phyloP scores from a whole-genome alignment of 2,113 vertebrate species.

The Grammatotria lemairii region DNA sequence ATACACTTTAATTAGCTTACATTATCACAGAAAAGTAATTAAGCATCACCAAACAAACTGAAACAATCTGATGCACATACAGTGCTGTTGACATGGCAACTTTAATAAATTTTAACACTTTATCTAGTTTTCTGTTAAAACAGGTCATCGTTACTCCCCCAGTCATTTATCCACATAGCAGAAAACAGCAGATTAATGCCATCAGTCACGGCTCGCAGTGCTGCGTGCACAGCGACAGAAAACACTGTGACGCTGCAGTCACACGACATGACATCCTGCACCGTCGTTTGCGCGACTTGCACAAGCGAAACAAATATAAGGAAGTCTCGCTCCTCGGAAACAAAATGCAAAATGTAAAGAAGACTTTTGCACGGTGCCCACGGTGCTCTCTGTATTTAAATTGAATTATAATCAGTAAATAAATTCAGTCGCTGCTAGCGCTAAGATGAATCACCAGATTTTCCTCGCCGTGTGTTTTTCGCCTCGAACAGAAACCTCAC shows the following conservation, averaged over 20 bases:
- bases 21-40: neutral
- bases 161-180: neutral
- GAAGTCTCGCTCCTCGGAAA: neutral
- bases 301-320: neutral
- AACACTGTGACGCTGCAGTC: neutral
- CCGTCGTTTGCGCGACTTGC: neutral
- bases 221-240: neutral
- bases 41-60: neutral
- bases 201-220: neutral
- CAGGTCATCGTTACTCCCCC: neutral
- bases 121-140: neutral
- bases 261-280: neutral
- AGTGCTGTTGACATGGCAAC: neutral
- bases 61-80: neutral
- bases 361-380: neutral
- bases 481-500: neutral
- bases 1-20: fast-evolving
- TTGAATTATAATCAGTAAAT: neutral
- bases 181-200: neutral
- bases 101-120: neutral
- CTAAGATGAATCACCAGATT: neutral
- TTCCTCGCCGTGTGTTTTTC: neutral
- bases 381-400: neutral
- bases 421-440: neutral
- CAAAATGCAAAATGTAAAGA: neutral